Evolutionary conservation across 2,113 vertebrate genomes (phyloP).

Genomic region (Chiloscyllium plagiosum): DNA sequence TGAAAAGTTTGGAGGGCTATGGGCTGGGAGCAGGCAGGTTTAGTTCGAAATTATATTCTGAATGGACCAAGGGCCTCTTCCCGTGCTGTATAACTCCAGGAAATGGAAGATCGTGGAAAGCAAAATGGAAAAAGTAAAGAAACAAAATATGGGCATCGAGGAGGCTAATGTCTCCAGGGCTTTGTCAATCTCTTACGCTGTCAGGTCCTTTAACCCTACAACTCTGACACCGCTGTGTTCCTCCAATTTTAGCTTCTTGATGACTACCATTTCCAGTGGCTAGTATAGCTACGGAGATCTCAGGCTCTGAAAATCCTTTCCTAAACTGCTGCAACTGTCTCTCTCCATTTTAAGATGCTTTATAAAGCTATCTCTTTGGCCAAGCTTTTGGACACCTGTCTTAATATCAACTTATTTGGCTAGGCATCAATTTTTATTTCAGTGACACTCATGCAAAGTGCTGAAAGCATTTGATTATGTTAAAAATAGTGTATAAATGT

Average conservation of each 20-base stretch:
- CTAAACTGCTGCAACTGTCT: not conserved
- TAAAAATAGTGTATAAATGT: not conserved
- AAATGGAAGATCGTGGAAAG: not conserved
- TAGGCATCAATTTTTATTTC: not conserved
- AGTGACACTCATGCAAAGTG: not conserved
- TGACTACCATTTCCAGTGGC: not conserved
- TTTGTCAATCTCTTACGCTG: not conserved
- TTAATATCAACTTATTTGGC: not conserved
- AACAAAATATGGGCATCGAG: not conserved
- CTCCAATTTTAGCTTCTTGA: too few relatives aligned
- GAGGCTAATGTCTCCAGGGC: too few relatives aligned
- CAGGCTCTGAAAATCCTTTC: not conserved
- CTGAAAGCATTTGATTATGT: not conserved
- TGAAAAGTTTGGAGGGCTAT: too few relatives aligned
- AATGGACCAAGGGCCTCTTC: too few relatives aligned
- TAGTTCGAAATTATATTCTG: too few relatives aligned
- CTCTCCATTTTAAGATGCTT: not conserved
- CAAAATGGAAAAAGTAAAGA: not conserved
- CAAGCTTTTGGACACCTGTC: not conserved
- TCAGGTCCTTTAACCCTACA: not conserved
- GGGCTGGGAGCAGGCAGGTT: too few relatives aligned
- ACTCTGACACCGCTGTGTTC: not conserved
- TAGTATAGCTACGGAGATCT: not conserved
- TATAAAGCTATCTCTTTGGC: not conserved
- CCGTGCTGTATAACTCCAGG: too few relatives aligned